phyloP scores from a whole-genome alignment of 2,888 invertebrate genomes.

The Nasonia oneida region DNA sequence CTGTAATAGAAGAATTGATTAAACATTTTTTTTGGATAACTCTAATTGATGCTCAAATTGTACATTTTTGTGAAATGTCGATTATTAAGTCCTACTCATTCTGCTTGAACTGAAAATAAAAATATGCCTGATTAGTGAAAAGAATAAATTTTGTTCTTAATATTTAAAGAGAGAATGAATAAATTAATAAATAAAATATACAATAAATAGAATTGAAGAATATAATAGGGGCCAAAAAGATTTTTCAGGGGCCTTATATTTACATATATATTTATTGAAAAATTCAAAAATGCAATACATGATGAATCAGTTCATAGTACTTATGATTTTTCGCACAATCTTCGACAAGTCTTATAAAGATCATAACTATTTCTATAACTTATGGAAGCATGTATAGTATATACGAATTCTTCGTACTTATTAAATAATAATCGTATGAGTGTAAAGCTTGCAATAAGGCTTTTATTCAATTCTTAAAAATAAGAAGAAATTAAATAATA shows the following conservation, averaged over 20 bases:
- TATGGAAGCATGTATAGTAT: neutral
- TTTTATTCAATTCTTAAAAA: neutral
- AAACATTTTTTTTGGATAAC: neutral
- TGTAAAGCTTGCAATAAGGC: neutral
- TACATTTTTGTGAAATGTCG: neutral
- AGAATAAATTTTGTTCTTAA: neutral
- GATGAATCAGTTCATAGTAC: neutral
- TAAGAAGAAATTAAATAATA: neutral
- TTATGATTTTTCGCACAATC: neutral
- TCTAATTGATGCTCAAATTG: neutral
- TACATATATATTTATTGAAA: constrained; percentile 37
- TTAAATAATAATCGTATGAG: neutral
- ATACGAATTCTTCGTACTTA: neutral
- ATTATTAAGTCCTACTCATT: neutral
- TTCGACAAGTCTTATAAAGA: neutral
- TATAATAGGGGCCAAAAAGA: neutral
- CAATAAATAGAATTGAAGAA: neutral
- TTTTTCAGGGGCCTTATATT: neutral
- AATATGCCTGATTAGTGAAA: neutral
- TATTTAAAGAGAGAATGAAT: neutral
- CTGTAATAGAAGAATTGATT: neutral
- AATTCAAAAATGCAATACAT: constrained; percentile 21
- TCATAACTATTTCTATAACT: neutral
- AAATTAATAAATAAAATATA: neutral
- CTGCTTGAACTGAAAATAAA: constrained; percentile 6